Conservation (phyloP, 2,113 vertebrate genomes). For the Strix uralensis region DNA sequence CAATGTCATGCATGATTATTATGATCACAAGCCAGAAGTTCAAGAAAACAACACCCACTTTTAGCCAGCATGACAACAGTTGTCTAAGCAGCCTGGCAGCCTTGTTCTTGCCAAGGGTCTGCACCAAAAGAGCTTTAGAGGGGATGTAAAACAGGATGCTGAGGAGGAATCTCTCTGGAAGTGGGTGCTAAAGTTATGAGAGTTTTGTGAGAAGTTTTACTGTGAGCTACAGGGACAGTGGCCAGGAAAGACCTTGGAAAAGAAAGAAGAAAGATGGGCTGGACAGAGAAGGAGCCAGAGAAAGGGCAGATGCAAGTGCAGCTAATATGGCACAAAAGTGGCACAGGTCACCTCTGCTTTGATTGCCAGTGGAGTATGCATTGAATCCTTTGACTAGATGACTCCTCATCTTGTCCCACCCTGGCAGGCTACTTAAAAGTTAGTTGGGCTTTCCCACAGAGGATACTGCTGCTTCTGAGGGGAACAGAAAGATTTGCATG, state of each 20-base stretch:
- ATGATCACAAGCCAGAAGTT: neutral
- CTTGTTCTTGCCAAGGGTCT: neutral
- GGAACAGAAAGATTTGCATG: neutral
- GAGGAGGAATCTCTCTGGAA: neutral
- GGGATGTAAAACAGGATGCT: neutral
- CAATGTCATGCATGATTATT: neutral
- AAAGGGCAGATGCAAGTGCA: neutral
- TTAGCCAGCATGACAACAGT: neutral
- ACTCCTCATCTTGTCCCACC: neutral
- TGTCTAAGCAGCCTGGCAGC: neutral
- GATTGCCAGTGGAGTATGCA: neutral
- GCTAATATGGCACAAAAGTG: neutral
- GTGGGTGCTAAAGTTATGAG: neutral
- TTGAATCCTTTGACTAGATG: neutral
- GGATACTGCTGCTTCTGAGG: neutral
- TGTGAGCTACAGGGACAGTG: neutral
- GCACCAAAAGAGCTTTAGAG: neutral
- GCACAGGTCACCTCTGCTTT: neutral
- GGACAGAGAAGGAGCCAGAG: neutral
- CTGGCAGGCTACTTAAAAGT: neutral
- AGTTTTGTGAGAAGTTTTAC: neutral
- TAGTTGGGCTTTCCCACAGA: neutral
- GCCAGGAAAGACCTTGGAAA: neutral
- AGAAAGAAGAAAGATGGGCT: neutral
- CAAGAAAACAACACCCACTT: neutral